Percentiles rank a stretch among this genome's conserved stretches.
Conservation (phyloP, 2,797 vertebrate genomes). For the Ibycter americanus region DNA sequence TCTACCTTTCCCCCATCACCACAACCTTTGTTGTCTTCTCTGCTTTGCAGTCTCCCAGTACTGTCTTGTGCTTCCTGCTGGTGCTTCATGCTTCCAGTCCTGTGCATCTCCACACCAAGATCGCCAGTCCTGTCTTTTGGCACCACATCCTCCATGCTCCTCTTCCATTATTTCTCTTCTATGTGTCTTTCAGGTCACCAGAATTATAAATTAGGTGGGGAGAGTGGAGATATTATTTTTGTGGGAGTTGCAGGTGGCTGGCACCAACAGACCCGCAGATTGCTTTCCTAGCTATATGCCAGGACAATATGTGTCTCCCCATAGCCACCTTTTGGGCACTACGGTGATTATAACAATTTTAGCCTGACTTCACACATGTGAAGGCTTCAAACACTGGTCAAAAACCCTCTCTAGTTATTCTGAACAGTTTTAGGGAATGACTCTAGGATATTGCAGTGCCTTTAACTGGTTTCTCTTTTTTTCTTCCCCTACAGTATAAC, state of each 20-base stretch:
- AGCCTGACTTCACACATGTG: not conserved
- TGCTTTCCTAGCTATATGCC: not conserved
- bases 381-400: not conserved
- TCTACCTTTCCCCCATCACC: not conserved
- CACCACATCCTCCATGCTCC: not conserved
- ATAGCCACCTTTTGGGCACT: not conserved
- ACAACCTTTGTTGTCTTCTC: not conserved
- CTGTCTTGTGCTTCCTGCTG: not conserved
- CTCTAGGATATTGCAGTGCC: not conserved
- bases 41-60: not conserved
- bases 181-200: not conserved
- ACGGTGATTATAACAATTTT: not conserved
- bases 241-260: not conserved
- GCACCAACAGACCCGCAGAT: not conserved
- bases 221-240: not conserved
- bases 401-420: not conserved
- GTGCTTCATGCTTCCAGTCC: not conserved
- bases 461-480: not conserved
- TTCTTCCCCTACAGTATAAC: conserved; percentile 59
- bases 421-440: not conserved
- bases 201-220: not conserved
- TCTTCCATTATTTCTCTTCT: not conserved
- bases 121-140: not conserved
- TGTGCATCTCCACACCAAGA: not conserved
- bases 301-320: not conserved